These are phyloP conservation scores for Acrocephalus scirpaceus DNA, from an alignment of 2,797 vertebrate species.

Conservation along the genomic window DNA sequence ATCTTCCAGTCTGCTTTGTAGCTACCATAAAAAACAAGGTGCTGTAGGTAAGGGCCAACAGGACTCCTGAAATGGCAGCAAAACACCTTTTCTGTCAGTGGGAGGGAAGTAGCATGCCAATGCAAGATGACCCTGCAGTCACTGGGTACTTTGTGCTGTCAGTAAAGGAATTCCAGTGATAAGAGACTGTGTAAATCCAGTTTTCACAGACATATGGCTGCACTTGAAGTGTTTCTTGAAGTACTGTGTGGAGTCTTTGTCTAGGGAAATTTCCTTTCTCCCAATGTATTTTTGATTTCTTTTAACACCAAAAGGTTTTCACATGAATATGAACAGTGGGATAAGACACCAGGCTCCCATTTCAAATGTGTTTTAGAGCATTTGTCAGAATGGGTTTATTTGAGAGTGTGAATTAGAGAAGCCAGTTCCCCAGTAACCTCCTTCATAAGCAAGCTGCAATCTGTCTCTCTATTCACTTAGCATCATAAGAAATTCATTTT, in stretches of 20 bases:
- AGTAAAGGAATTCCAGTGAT: neutral
- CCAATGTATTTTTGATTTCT: neutral
- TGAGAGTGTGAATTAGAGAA: neutral
- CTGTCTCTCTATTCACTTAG: neutral
- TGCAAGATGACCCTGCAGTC: neutral
- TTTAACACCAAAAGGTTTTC: neutral
- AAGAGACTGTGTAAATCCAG: neutral
- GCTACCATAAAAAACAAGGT: neutral
- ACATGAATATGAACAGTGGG: neutral
- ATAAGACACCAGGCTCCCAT: neutral
- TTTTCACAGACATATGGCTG: neutral
- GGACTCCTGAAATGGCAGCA: slow-evolving; percentile 54
- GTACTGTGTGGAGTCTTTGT: neutral
- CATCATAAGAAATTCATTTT: neutral
- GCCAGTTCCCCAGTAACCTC: neutral
- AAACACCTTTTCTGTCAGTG: neutral
- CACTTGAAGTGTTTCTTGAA: neutral
- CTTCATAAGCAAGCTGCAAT: neutral
- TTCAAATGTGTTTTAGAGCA: neutral
- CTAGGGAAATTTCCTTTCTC: neutral
- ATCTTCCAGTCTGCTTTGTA: neutral
- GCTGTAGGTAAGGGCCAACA: neutral
- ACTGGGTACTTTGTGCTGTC: neutral
- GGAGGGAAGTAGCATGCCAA: neutral
- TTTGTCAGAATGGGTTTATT: neutral